Conservation (phyloP, 1,140 invertebrate species). For the Megalonaias nervosa region DNA sequence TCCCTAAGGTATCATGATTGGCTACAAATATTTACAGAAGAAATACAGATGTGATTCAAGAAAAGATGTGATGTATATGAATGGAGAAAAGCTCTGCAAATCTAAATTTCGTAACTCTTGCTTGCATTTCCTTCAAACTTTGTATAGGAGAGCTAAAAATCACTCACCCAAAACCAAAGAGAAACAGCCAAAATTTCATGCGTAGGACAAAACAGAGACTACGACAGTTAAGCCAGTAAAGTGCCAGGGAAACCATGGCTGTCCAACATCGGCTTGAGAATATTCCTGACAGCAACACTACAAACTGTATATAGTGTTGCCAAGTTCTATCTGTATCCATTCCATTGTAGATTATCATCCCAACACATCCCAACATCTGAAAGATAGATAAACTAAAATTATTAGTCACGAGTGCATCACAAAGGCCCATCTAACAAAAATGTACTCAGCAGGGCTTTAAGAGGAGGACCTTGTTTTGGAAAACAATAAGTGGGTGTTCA, state of each 20-base stretch:
- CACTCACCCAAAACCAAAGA: constrained; percentile 85
- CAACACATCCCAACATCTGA: constrained; percentile 77
- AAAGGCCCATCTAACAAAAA: too few relatives aligned
- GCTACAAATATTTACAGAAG: too few relatives aligned
- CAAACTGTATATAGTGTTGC: constrained; percentile 81
- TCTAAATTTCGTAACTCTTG: too few relatives aligned
- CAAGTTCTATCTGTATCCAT: constrained; percentile 71
- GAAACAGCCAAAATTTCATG: constrained; percentile 80
- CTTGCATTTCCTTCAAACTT: too few relatives aligned
- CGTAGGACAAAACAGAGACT: constrained; percentile 86
- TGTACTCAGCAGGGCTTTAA: too few relatives aligned
- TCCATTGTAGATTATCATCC: constrained; percentile 81
- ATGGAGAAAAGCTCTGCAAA: too few relatives aligned
- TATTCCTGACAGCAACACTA: constrained; percentile 81
- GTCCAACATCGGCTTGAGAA: constrained; percentile 89
- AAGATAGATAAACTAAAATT: constrained; percentile 19
- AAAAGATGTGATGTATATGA: too few relatives aligned
- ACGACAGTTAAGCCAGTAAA: constrained; percentile 86
- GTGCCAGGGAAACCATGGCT: constrained; percentile 82
- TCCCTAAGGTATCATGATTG: too few relatives aligned
- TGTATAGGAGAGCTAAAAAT: background rate
- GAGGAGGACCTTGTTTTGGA: too few relatives aligned
- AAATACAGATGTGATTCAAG: too few relatives aligned
- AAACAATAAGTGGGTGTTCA: too few relatives aligned
- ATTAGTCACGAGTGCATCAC: background rate